Percentiles rank a stretch among this genome's conserved stretches.
Conservation (phyloP, 2,113 vertebrate genomes). For the Pygoscelis adeliae region DNA sequence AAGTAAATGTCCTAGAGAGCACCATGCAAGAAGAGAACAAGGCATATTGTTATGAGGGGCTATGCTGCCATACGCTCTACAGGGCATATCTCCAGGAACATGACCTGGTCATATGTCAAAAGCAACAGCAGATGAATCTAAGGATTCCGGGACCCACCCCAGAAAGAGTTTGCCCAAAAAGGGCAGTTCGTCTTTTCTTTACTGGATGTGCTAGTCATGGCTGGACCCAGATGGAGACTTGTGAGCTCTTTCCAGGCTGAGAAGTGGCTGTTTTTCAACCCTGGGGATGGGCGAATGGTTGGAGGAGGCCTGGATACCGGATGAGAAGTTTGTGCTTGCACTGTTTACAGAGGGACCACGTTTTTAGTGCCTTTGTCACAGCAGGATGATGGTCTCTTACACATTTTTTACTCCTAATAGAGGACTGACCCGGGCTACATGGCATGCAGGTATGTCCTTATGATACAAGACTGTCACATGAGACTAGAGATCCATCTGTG, state of each 20-base stretch:
- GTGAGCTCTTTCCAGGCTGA: background rate
- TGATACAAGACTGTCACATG: fast-evolving
- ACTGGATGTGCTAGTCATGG: background rate
- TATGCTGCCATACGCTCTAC: no score
- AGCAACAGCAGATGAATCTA: background rate
- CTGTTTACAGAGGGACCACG: background rate
- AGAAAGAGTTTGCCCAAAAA: background rate
- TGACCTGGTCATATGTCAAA: background rate
- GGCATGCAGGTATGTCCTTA: background rate
- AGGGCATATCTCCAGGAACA: background rate
- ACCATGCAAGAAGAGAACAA: background rate
- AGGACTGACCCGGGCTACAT: background rate
- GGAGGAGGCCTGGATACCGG: background rate
- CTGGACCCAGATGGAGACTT: background rate
- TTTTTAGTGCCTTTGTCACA: background rate
- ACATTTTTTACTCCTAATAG: background rate
- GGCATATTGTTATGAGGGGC: background rate
- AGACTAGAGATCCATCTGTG: background rate
- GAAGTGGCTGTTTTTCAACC: background rate
- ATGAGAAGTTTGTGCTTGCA: background rate
- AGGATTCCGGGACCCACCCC: background rate
- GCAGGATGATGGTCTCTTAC: background rate
- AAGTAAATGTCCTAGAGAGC: background rate
- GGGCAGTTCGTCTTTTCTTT: background rate
- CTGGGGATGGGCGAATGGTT: background rate